A percentile compares a stretch with the other conserved stretches of the same genome.
phyloP scores from a whole-genome alignment of 2,797 vertebrate species.

The Hyperoplus lanceolatus region DNA sequence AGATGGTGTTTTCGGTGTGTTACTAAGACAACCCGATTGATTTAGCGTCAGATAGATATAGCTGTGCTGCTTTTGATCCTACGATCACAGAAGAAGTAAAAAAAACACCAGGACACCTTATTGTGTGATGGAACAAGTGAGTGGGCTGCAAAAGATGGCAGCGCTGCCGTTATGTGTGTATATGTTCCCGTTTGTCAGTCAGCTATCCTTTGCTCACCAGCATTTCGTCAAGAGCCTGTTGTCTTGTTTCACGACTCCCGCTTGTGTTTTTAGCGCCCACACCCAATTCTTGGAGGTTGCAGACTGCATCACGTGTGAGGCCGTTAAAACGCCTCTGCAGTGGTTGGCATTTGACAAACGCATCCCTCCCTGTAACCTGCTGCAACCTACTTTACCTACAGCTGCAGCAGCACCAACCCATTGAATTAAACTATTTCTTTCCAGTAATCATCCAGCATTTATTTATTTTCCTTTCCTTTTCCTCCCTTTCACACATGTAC shows the following conservation, averaged over 20 bases:
- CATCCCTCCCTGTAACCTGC: background rate
- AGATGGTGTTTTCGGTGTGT: background rate
- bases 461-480: background rate
- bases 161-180: constrained; percentile 14
- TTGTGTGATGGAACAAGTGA: constrained; percentile 28
- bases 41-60: constrained; percentile 18
- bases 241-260: constrained; percentile 3
- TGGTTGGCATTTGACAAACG: background rate
- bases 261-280: constrained; percentile 10
- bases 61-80: background rate
- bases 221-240: background rate
- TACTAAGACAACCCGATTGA: constrained; percentile 14
- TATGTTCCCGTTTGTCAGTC: constrained; percentile 3
- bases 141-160: constrained; percentile 45
- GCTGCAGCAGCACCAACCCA: background rate
- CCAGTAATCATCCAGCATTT: background rate
- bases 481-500: background rate
- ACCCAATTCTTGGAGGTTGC: background rate
- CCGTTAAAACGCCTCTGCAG: background rate
- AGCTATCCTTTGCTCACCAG: background rate
- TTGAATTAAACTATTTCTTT: too few relatives aligned
- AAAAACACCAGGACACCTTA: background rate
- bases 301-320: background rate
- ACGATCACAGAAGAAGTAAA: background rate
- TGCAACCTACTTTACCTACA: background rate